Base-by-base conservation (phyloP, 2,797 vertebrate genomes). In the Crocidura indochinensis region DNA sequence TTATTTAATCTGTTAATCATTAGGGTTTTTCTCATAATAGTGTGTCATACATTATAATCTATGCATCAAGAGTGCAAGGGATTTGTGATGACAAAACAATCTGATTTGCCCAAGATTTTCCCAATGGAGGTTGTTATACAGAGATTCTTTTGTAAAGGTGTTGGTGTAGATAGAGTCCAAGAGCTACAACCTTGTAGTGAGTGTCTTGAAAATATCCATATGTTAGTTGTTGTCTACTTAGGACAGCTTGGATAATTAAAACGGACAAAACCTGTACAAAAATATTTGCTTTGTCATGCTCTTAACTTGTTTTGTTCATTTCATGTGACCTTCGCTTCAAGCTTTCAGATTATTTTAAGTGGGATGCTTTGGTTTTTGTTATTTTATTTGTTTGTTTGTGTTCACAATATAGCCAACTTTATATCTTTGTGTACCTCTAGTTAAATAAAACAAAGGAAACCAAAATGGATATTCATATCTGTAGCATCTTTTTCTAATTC, bases 271-370 rank as follows among this genome's bases (percentile, higher is more conserved):
- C 49, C 72, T 94, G 88, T 79, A 60, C 79, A 82, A 95, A 96
- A 95, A 95, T 95, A 91, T 94, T 95, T 95, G 93, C 86, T 93
- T 94, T 94, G 80, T 90, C 77, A 90, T 91, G 31, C 80, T 95
- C 94, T 78, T 94, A 94, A 87, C 69, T 71, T 93, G 90, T 82
- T 95, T 94, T 78, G 31, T 84, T 29, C 51, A 49, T 79, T 88
- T 67, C 85, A 53, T 72, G 22, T 27, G 29, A 88, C 20, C 49
- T 74, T 93, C 79, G 81, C 65, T 92, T 93, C 9, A 83, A 92
- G 19, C 27, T 44, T 71, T 88, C 86, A 83, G 75, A 94, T 87
- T 80, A 94, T 82, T 95, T 38, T 38, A 38, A 38, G 5, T 38
- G 5, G 38, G 38, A 38, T 38, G 38, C 5, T 38, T 38, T 38